Conservation (phyloP, 2,113 vertebrate species). For the Stigmatopora nigra region DNA sequence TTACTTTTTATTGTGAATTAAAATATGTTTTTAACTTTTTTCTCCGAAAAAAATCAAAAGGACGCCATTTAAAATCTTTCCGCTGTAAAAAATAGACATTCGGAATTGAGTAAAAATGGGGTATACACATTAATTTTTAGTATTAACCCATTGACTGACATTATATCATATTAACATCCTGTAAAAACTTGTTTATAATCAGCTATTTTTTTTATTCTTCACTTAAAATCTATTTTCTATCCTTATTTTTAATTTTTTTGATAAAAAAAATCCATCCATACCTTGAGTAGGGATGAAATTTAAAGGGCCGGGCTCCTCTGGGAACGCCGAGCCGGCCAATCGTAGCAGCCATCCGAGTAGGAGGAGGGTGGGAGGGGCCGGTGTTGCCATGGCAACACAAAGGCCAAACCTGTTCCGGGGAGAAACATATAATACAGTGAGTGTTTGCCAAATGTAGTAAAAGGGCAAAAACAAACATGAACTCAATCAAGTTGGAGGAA, state of each 20-base stretch:
- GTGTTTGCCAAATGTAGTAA: slow-evolving; percentile 20
- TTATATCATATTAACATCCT: no score
- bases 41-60: no score
- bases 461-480: slow-evolving; percentile 11
- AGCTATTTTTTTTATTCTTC: no score
- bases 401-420: slow-evolving; percentile 38
- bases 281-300: slow-evolving; percentile 72
- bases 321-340: slow-evolving; percentile 58
- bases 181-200: no score
- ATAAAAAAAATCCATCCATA: slow-evolving; percentile 54
- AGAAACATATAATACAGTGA: slow-evolving; percentile 26
- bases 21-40: no score
- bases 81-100: no score
- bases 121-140: no score
- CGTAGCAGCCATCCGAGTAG: slow-evolving; percentile 62
- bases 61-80: no score
- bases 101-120: no score
- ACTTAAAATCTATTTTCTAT: no score
- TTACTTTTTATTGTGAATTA: no score
- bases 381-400: slow-evolving; percentile 59
- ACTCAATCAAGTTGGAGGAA: slow-evolving; percentile 1
- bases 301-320: slow-evolving; percentile 69
- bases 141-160: no score
- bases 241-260: background rate
- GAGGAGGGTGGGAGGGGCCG: slow-evolving; percentile 48